Conservation (phyloP, 2,888 invertebrate species). For the Amiota communis region DNA sequence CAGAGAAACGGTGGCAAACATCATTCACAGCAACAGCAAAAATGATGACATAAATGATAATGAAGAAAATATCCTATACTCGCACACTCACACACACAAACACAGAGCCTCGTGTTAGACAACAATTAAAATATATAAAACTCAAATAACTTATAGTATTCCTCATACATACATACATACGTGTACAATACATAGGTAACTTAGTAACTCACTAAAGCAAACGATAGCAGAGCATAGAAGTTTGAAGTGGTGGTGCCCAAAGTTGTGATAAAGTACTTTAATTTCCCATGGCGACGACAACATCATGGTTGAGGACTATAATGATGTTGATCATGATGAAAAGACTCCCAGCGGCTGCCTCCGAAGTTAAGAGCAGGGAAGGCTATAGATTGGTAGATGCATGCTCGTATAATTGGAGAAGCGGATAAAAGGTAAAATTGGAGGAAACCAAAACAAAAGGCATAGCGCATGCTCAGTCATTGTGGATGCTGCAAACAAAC, state of each 20-base stretch:
- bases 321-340: constrained; percentile 46
- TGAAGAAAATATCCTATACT: not conserved
- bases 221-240: not conserved
- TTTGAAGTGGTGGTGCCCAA: not conserved
- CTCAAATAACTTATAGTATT: not conserved
- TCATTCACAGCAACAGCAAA: not conserved
- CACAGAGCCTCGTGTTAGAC: not conserved
- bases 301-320: not conserved
- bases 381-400: not conserved
- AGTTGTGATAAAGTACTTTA: constrained; percentile 51
- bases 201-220: not conserved
- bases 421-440: not conserved
- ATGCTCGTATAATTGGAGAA: not conserved
- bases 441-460: not conserved
- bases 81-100: too few species aligned
- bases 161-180: constrained; percentile 15
- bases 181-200: constrained; percentile 8
- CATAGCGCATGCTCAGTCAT: constrained; percentile 50
- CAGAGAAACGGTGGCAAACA: not conserved
- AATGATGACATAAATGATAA: not conserved
- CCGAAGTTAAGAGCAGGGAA: too few species aligned
- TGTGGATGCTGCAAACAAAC: constrained; percentile 45
- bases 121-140: constrained; percentile 11
- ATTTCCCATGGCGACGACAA: constrained; percentile 57
- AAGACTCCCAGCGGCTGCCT: not conserved